Base-by-base conservation (phyloP, 1,140 invertebrate genomes). In the Bombus consobrinus region DNA sequence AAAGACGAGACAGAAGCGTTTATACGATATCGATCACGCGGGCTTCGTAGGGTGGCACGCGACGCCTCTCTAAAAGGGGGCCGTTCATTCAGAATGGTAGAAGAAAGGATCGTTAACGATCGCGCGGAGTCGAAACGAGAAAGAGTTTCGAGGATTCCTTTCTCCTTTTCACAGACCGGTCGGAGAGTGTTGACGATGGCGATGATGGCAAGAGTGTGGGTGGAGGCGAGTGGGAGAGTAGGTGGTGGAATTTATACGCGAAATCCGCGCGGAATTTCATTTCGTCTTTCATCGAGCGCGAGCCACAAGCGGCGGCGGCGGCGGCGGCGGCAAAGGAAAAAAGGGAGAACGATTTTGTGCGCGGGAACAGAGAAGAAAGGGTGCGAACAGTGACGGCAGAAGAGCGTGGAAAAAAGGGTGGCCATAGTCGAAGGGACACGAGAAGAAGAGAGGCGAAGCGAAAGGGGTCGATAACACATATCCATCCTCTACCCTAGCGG, bases 381-480 rank as follows among this genome's bases (percentile, higher is more conserved):
- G 85, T 32, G 74, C 53, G 47, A 41, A 64, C 12, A 64, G 25
- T 34, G 10, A 13, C 34, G 13, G n/a, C 57, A 25, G 25, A 39
- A n/a, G 37, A 43, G 28, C 71, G 71, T 32, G 71, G 39, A 47
- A 41, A 53, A 28, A 62, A 18, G 37, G 71, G 39, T 72, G 71
- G 41, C 18, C 43, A 81, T 64, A 41, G 47, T 53, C 76, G 69
- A 75, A 68, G 88, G 88, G 86, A 69, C 81, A 78, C 34, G 53
- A 41, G 57, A 18, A 22, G 85, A 81, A 76, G 41, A 53, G 81
- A 85, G 85, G 59, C 76, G 75, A 69, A 83, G 89, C 66, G 82
- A 86, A 90, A 89, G 89, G 83, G 89, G 89, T 90, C 89, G 89
- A 90, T 88, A 90, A 87, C 88, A 82, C 66, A 76, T 81, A 79